These are phyloP conservation scores for Nettapus auritus DNA, from an alignment of 2,113 vertebrate genomes.

Conservation along the genomic window DNA sequence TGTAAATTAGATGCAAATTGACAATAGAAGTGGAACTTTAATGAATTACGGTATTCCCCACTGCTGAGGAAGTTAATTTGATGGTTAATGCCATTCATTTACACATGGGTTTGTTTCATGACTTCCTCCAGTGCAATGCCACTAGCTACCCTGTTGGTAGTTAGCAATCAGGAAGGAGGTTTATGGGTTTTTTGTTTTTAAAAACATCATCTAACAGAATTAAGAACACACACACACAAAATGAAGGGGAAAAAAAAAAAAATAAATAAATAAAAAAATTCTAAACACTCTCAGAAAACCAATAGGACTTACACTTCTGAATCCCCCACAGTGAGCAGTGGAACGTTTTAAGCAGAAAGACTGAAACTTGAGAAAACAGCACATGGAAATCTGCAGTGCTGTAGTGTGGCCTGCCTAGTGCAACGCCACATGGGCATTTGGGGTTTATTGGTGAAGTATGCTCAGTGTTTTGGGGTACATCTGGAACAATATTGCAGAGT, in stretches of 20 bases:
- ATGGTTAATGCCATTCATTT: conserved; percentile 40
- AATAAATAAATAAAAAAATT: not conserved
- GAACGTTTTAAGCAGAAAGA: conserved; percentile 5
- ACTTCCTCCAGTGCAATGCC: not conserved
- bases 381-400: not conserved
- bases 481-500: not conserved
- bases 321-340: not conserved
- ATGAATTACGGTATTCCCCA: conserved; percentile 1
- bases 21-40: conserved; percentile 44
- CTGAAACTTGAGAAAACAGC: not conserved
- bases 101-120: conserved; percentile 7
- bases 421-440: no score
- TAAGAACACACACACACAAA: not conserved
- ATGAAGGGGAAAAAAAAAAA: not conserved
- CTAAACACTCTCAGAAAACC: not conserved
- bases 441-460: fast-evolving
- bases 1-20: conserved; percentile 58
- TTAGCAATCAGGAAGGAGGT: not conserved
- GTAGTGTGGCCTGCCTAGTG: not conserved
- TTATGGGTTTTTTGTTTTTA: fast-evolving
- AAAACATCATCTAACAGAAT: not conserved
- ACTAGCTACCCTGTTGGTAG: not conserved
- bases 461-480: not conserved
- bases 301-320: not conserved
- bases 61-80: conserved; percentile 48